These are phyloP conservation scores for Pedionomus torquatus DNA, from an alignment of 2,113 vertebrate genomes.

Conservation along the genomic window DNA sequence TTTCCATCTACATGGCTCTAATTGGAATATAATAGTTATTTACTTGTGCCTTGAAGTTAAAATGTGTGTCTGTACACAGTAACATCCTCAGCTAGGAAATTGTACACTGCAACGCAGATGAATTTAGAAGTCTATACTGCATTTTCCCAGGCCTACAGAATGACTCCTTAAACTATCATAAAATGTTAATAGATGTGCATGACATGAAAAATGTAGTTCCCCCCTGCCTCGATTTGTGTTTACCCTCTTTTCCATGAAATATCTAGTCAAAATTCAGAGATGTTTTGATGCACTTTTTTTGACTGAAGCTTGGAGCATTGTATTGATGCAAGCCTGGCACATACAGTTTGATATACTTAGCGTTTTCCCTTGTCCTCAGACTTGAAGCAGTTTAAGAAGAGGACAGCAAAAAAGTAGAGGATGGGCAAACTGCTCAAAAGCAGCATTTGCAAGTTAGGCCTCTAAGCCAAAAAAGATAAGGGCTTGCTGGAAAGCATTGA, in stretches of 20 bases:
- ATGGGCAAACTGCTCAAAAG: background rate
- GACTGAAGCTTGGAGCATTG: background rate
- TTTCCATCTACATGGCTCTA: background rate
- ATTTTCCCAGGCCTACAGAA: background rate
- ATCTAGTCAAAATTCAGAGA: background rate
- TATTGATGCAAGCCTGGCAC: rapidly evolving
- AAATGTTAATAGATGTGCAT: background rate
- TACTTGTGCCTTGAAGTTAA: background rate
- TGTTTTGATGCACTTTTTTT: background rate
- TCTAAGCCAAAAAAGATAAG: background rate
- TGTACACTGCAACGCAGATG: background rate
- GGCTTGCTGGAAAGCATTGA: background rate
- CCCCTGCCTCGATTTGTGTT: background rate
- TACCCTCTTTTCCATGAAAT: background rate
- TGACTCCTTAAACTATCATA: background rate
- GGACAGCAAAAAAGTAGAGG: background rate
- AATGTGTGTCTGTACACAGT: background rate
- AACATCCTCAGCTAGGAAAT: background rate
- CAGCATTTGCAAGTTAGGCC: background rate
- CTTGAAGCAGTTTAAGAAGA: background rate
- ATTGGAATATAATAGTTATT: background rate
- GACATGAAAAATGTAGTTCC: background rate
- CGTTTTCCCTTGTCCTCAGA: background rate
- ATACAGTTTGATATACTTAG: background rate
- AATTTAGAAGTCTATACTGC: background rate